These are phyloP conservation scores for Thunnus albacares DNA, from an alignment of 2,797 vertebrate species.

Conservation along the genomic window DNA sequence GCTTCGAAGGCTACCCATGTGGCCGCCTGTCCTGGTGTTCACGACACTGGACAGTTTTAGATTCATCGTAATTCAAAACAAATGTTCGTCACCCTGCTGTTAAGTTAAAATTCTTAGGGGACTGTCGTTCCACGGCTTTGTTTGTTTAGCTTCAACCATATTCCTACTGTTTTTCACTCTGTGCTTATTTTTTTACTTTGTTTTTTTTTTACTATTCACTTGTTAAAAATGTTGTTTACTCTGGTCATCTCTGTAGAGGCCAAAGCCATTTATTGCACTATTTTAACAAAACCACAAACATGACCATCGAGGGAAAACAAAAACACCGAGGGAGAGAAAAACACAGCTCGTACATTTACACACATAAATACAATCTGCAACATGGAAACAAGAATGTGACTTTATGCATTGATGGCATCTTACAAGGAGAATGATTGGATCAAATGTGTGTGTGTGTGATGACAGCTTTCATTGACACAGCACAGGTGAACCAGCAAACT, in stretches of 20 bases:
- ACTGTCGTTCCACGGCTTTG: neutral
- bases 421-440: conserved; percentile 13
- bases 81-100: neutral
- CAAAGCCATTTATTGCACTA: neutral
- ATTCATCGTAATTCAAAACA: neutral
- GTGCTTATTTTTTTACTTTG: neutral
- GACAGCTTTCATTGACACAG: neutral
- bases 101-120: conserved; percentile 13
- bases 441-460: neutral
- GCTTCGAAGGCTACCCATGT: no score
- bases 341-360: neutral
- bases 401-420: neutral
- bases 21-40: neutral
- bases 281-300: no score
- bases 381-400: neutral
- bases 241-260: neutral
- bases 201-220: neutral
- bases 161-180: neutral
- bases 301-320: neutral
- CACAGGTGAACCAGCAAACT: neutral
- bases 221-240: neutral
- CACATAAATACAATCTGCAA: no score
- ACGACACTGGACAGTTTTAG: neutral
- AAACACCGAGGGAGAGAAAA: neutral
- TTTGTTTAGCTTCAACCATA: neutral